phyloP scores from a whole-genome alignment of 2,113 vertebrate species.

The Chloropsis hardwickii region DNA sequence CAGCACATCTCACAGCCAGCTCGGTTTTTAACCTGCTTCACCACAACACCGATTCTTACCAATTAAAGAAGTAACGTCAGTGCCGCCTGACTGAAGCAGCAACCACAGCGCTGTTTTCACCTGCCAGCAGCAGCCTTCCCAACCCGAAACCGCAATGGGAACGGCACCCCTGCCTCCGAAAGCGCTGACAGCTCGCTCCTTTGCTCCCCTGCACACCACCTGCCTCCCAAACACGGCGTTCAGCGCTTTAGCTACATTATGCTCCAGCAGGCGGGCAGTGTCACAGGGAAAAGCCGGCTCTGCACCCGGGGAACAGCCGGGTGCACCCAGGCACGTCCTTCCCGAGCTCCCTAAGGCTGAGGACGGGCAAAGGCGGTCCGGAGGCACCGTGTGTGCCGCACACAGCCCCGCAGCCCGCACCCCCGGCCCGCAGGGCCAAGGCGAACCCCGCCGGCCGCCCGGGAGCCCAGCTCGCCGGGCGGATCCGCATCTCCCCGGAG shows the following conservation, averaged over 20 bases:
- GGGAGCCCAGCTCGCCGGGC: background rate
- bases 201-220: background rate
- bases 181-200: background rate
- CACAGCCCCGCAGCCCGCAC: fast-evolving
- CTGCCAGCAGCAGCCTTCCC: background rate
- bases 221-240: fast-evolving
- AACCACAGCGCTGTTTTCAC: background rate
- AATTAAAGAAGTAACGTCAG: background rate
- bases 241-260: fast-evolving
- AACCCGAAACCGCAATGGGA: background rate
- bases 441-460: background rate
- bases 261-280: fast-evolving
- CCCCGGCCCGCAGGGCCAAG: fast-evolving
- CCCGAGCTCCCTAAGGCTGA: fast-evolving
- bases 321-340: background rate
- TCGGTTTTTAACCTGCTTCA: background rate
- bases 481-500: background rate
- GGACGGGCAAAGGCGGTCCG: fast-evolving
- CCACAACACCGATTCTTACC: background rate
- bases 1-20: background rate
- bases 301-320: background rate
- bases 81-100: background rate
- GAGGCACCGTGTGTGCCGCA: fast-evolving
- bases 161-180: background rate
- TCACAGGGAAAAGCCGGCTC: background rate